Percentiles rank a stretch among this genome's conserved stretches.
phyloP scores from a whole-genome alignment of 2,888 invertebrate species.

The Drosophila mimetica region DNA sequence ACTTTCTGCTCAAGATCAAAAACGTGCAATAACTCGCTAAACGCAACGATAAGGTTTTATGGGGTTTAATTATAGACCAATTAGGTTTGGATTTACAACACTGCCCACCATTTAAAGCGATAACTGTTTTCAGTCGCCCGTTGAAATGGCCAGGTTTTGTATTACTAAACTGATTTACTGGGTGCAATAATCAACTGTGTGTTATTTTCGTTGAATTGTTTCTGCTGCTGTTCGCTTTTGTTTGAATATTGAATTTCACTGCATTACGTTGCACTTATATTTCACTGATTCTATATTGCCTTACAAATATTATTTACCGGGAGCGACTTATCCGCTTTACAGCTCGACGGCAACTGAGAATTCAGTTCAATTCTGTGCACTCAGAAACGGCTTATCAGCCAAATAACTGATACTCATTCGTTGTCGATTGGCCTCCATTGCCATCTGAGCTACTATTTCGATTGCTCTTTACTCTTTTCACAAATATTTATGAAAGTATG shows the following conservation, averaged over 20 bases:
- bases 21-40: not conserved
- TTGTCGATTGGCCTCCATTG: not conserved
- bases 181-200: not conserved
- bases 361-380: not conserved
- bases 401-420: not conserved
- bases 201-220: not conserved
- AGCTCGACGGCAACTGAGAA: slow-evolving; percentile 12
- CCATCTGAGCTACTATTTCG: not conserved
- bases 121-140: slow-evolving; percentile 6
- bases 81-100: slow-evolving; percentile 26
- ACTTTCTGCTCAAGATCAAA: slow-evolving; percentile 1
- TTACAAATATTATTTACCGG: not conserved
- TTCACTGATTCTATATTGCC: not conserved
- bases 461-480: not conserved
- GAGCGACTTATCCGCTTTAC: slow-evolving; percentile 16
- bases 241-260: not conserved
- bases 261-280: slow-evolving; percentile 8
- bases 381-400: slow-evolving; percentile 1
- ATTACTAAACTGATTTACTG: slow-evolving; percentile 11
- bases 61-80: slow-evolving; percentile 28
- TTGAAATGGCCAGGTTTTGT: not conserved
- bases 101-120: slow-evolving; percentile 2
- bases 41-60: slow-evolving; percentile 2
- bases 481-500: not conserved
- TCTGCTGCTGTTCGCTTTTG: not conserved